phyloP scores from a whole-genome alignment of 1,140 invertebrate species.

The Pseudomyrmex concolor region DNA sequence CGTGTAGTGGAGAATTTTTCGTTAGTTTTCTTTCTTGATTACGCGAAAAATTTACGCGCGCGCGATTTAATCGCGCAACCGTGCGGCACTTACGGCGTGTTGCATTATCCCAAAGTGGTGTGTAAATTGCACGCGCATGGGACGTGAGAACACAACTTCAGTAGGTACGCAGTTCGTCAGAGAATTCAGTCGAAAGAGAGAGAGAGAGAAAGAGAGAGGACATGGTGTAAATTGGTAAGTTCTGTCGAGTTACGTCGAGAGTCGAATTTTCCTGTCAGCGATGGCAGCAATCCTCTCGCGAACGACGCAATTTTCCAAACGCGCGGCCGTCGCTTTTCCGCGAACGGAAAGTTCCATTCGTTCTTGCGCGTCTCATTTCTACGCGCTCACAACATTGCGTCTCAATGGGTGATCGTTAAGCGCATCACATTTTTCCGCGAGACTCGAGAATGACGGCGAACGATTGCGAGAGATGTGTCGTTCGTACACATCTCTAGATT shows the following conservation, averaged over 20 bases:
- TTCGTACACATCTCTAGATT: slow-evolving; percentile 67
- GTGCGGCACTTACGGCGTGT: neutral
- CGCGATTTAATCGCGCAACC: neutral
- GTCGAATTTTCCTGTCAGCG: slow-evolving; percentile 52
- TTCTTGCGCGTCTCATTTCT: neutral
- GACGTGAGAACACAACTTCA: slow-evolving; percentile 21
- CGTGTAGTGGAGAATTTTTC: neutral
- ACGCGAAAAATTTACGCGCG: neutral
- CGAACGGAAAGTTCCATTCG: neutral
- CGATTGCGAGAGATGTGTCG: slow-evolving; percentile 5
- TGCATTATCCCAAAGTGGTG: slow-evolving; percentile 44
- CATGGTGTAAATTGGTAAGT: slow-evolving; percentile 59
- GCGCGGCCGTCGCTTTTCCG: neutral
- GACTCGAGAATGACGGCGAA: neutral
- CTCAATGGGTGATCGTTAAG: neutral
- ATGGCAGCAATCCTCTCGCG: slow-evolving; percentile 41
- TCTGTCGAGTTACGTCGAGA: slow-evolving; percentile 53
- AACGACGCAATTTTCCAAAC: neutral
- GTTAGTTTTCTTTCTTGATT: neutral
- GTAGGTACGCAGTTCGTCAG: slow-evolving; percentile 8
- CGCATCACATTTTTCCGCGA: neutral
- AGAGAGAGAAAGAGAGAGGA: slow-evolving; percentile 54
- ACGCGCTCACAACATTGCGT: neutral
- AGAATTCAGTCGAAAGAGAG: slow-evolving; percentile 30
- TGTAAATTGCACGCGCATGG: slow-evolving; percentile 21